phyloP scores from a whole-genome alignment of 2,888 invertebrate species.

The Tuta absoluta region DNA sequence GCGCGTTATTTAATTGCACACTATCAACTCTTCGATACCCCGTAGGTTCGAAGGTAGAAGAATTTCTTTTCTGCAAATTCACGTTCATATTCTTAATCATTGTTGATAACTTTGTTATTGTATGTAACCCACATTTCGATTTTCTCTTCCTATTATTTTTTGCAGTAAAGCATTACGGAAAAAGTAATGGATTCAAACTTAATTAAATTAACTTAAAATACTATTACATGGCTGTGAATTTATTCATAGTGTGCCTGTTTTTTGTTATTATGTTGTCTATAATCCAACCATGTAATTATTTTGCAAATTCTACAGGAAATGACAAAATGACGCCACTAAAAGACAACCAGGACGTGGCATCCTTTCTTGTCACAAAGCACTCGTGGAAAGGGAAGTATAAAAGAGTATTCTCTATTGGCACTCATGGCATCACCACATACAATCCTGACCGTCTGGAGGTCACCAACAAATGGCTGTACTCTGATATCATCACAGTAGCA shows the following conservation, averaged over 20 bases:
- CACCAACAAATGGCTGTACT: constrained; percentile 96
- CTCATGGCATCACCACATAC: constrained; percentile 97
- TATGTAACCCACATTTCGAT: constrained; percentile 47
- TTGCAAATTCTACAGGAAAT: constrained; percentile 64
- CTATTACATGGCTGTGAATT: not conserved
- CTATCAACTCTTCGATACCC: constrained; percentile 28
- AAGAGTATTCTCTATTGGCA: constrained; percentile 97
- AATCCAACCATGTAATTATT: not conserved
- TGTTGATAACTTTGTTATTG: constrained; percentile 32
- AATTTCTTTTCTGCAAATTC: constrained; percentile 21
- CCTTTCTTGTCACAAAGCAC: constrained; percentile 98
- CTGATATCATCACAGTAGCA: constrained; percentile 88
- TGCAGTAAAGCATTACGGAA: constrained; percentile 18
- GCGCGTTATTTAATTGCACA: not conserved
- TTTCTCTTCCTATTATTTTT: constrained; percentile 16
- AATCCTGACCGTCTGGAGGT: constrained; percentile 85
- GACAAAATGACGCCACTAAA: constrained; percentile 90
- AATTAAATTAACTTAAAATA: not conserved
- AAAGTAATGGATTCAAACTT: not conserved
- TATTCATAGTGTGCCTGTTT: not conserved
- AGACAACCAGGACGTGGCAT: constrained; percentile 97
- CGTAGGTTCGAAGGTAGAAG: constrained; percentile 28
- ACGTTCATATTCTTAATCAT: not conserved
- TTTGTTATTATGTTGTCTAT: not conserved
- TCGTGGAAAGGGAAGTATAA: constrained; percentile 99